Evolutionary conservation across 1,140 invertebrate species (phyloP).

Genomic region (Saccostrea echinata): DNA sequence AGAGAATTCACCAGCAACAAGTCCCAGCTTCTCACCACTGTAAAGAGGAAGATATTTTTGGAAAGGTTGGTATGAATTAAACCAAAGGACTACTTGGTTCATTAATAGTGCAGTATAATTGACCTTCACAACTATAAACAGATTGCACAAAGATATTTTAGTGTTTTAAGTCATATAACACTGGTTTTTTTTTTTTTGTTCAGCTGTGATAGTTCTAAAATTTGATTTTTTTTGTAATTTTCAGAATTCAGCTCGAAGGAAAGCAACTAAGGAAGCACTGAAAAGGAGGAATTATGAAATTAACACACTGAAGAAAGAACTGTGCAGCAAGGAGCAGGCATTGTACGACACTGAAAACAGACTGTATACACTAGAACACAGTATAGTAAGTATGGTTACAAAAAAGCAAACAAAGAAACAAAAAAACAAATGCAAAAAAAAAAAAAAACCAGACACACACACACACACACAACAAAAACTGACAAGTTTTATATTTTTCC

Average conservation of each 20-base stretch:
- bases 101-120: neutral
- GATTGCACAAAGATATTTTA: too few relatives aligned
- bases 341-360: slow-evolving; percentile 68
- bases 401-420: too few relatives aligned
- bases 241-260: slow-evolving; percentile 67
- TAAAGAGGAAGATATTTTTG: slow-evolving; percentile 57
- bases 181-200: too few relatives aligned
- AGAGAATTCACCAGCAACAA: slow-evolving; percentile 61
- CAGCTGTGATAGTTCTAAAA: neutral
- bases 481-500: too few relatives aligned
- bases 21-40: slow-evolving; percentile 59
- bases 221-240: slow-evolving; percentile 17
- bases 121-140: too few relatives aligned
- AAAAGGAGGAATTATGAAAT: slow-evolving; percentile 79
- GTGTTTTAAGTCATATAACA: too few relatives aligned
- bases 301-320: slow-evolving; percentile 76
- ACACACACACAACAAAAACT: too few relatives aligned
- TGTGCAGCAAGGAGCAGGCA: slow-evolving; percentile 72
- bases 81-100: neutral
- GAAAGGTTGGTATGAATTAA: slow-evolving; percentile 41
- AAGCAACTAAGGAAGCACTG: slow-evolving; percentile 69
- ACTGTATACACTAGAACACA: slow-evolving; percentile 67
- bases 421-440: too few relatives aligned
- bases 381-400: slow-evolving; percentile 57
- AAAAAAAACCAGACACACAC: too few relatives aligned